Evolutionary conservation across 2,113 vertebrate genomes (phyloP).

Genomic region (Hypocryptadius cinnamomeus): DNA sequence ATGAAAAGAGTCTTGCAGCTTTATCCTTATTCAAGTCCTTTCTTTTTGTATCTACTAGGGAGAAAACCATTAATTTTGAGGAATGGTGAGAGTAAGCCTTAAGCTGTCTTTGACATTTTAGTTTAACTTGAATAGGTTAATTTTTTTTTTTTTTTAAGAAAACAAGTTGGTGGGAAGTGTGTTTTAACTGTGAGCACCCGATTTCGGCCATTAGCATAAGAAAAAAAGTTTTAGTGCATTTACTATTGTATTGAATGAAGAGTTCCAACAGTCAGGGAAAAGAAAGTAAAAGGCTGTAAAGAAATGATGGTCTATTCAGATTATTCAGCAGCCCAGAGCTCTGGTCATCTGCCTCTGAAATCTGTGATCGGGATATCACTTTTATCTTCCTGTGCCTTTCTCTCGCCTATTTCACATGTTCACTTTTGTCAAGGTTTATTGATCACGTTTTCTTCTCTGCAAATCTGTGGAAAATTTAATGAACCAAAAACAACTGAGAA

Average conservation of each 20-base stretch:
- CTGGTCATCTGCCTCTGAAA: constrained; percentile 79
- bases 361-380: constrained; percentile 86
- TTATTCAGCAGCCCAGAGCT: constrained; percentile 79
- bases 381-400: constrained; percentile 86
- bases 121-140: constrained; percentile 69
- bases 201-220: constrained; percentile 92
- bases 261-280: constrained; percentile 87
- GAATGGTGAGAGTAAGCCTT: constrained; percentile 50
- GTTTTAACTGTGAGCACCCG: constrained; percentile 78
- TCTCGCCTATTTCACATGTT: constrained; percentile 75
- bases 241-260: constrained; percentile 91
- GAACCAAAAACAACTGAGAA: constrained; percentile 81
- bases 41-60: constrained; percentile 49
- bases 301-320: constrained; percentile 91
- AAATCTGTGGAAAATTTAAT: constrained; percentile 89
- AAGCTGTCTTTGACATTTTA: constrained; percentile 63
- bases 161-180: constrained; percentile 75
- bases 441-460: constrained; percentile 83
- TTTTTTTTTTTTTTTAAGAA: constrained; percentile 36
- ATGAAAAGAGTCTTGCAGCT: constrained; percentile 60
- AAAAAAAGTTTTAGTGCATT: constrained; percentile 97
- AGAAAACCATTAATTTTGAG: constrained; percentile 62
- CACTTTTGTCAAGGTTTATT: constrained; percentile 82
- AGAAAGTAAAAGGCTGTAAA: constrained; percentile 82
- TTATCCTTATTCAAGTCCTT: constrained; percentile 50